Base-by-base conservation (phyloP, 1,140 invertebrate species). In the Vollenhovia emeryi region DNA sequence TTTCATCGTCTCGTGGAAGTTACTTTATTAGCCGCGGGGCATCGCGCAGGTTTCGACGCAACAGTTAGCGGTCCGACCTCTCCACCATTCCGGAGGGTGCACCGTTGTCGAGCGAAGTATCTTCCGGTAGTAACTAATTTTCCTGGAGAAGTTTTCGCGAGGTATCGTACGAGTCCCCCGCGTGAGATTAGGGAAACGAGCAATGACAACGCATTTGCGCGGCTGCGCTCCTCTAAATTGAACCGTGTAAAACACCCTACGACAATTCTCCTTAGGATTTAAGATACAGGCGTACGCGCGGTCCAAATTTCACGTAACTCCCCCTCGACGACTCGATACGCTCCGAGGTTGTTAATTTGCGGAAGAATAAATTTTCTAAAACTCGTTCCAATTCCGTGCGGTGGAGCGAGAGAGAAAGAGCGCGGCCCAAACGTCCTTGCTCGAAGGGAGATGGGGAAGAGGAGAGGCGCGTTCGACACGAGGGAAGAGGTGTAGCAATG, bases 51-150 rank as follows among this genome's bases (percentile, higher is more conserved):
- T 93, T 92, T 92, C 92, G 91, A 92, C 92, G 93, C 93, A 94
- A 94, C 93, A 94, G 93, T 94, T 95, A 94, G 93, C 87, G 90
- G 91, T 91, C 50, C 88, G 55, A 52, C 64, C 59, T 40, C 15
- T 64, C n/a, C 52, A 21, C 24, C 11, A 8, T 15, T 52, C 30
- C 30, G 18, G 24, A 18, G n/a, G 13, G 13, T 48, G 36, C 71
- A 9, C 43, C 24, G 50, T 74, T 82, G 52, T 73, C 50, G 59
- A 15, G 59, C 36, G 55, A 82, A 45, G 71, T 45, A 83, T 60
- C 36, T 57, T 33, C 55, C 71, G 52, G 9, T 15, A 45, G 24
- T 36, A 50, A 62, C 69, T 86, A 89, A 89, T 86, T 84, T 89
- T 86, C 79, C 55, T 40, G 57, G 33, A 24, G 68, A 24, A 68